Conservation (phyloP, 1,140 invertebrate species). For the Steinernema khuongi region DNA sequence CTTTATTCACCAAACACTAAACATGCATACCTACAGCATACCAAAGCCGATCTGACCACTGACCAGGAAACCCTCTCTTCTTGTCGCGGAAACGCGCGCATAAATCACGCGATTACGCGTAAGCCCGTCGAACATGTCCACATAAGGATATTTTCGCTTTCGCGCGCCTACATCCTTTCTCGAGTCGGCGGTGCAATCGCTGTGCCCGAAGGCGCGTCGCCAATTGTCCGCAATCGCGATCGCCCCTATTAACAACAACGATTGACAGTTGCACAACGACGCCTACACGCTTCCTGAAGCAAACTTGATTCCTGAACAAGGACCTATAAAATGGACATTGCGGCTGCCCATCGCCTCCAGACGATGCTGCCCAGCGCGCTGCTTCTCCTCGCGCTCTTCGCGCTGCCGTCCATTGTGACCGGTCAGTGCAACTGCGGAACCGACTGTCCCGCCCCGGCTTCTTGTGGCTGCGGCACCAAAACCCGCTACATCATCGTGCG, state of each 20-base stretch:
- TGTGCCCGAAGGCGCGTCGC: not conserved
- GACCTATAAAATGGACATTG: not conserved
- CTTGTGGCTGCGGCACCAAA: constrained; percentile 20
- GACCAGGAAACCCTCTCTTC: too few relatives aligned
- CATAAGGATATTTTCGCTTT: constrained; percentile 12
- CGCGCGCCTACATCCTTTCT: not conserved
- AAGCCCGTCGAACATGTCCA: too few relatives aligned
- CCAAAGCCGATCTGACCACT: too few relatives aligned
- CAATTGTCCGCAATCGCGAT: not conserved
- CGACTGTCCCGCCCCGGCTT: not conserved
- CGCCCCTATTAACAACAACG: not conserved
- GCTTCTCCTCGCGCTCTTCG: not conserved
- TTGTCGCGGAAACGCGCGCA: too few relatives aligned
- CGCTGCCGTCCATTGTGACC: not conserved
- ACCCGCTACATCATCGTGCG: constrained; percentile 48
- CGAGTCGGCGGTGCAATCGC: not conserved
- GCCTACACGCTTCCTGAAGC: not conserved
- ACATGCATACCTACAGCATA: too few relatives aligned
- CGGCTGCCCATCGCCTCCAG: not conserved
- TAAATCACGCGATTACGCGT: too few relatives aligned
- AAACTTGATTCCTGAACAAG: not conserved
- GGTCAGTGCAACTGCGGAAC: not conserved
- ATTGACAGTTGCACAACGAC: not conserved
- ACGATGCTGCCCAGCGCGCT: not conserved
- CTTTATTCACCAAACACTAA: too few relatives aligned